A percentile compares a stretch with the other conserved stretches of the same genome.
Conservation (phyloP, 2,113 vertebrate species). For the Eclectus roratus region DNA sequence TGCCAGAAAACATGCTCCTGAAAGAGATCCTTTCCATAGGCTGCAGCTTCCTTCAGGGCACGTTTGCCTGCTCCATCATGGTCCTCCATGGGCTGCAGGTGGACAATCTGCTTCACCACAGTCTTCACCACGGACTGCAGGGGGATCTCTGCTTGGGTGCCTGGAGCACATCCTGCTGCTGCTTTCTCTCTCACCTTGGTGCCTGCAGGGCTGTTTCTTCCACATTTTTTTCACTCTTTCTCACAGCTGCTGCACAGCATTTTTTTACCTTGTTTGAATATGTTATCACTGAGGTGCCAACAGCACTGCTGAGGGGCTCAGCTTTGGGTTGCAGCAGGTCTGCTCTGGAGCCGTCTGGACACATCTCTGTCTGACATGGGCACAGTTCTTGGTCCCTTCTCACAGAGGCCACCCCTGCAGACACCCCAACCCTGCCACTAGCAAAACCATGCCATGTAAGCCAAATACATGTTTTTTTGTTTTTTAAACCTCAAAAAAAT, state of each 20-base stretch:
- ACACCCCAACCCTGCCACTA: neutral
- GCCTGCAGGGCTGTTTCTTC: neutral
- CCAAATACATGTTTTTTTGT: neutral
- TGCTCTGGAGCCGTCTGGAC: neutral
- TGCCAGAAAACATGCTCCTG: neutral
- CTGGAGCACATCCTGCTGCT: neutral
- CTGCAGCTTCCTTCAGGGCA: neutral
- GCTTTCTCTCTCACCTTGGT: neutral
- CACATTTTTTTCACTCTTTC: neutral
- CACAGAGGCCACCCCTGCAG: neutral
- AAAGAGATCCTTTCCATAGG: neutral
- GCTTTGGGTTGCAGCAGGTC: neutral
- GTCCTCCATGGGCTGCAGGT: neutral
- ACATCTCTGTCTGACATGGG: neutral
- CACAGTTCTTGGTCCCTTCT: neutral
- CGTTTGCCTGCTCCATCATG: accelerated
- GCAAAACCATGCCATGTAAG: neutral
- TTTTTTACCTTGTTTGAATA: neutral
- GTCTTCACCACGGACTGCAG: neutral
- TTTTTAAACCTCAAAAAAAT: neutral
- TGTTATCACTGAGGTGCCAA: neutral
- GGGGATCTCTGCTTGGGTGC: neutral
- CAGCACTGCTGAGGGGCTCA: accelerated
- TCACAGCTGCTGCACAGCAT: neutral
- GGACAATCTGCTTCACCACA: neutral